Conservation (phyloP, 64 coral and sea anemone genomes). For the Stylophora pistillata region DNA sequence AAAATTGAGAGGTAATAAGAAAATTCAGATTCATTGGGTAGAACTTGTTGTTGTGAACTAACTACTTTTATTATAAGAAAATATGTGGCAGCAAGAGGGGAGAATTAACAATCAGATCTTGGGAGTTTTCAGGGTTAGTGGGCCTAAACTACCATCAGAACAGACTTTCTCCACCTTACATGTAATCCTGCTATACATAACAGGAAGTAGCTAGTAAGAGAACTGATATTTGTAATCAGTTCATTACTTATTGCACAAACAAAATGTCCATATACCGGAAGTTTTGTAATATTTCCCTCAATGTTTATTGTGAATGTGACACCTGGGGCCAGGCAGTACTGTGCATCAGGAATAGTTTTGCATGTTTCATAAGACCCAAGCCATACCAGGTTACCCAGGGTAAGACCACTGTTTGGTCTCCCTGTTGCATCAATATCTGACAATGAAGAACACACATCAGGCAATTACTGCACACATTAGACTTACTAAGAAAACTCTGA, state of each 20-base stretch:
- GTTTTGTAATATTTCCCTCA: background rate
- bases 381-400: slow-evolving; percentile 31
- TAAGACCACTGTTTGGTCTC: slow-evolving; percentile 48
- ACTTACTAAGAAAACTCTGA: no score
- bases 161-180: no score
- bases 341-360: slow-evolving; percentile 31
- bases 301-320: background rate
- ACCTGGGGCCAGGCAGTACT: slow-evolving; percentile 50
- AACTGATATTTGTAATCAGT: background rate
- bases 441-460: background rate
- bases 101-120: no score
- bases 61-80: no score
- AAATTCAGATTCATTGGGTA: no score
- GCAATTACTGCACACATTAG: background rate
- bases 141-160: no score
- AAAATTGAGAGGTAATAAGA: no score
- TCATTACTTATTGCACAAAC: background rate
- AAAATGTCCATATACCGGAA: background rate
- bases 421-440: slow-evolving; percentile 68
- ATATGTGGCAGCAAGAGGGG: no score
- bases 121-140: no score
- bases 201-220: no score
- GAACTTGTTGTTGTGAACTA: no score
- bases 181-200: no score
- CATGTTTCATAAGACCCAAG: slow-evolving; percentile 49